A percentile compares a stretch with the other conserved stretches of the same genome.
These are phyloP conservation scores for Agrotis segetum DNA, from an alignment of 2,888 invertebrate genomes.

Conservation along the genomic window DNA sequence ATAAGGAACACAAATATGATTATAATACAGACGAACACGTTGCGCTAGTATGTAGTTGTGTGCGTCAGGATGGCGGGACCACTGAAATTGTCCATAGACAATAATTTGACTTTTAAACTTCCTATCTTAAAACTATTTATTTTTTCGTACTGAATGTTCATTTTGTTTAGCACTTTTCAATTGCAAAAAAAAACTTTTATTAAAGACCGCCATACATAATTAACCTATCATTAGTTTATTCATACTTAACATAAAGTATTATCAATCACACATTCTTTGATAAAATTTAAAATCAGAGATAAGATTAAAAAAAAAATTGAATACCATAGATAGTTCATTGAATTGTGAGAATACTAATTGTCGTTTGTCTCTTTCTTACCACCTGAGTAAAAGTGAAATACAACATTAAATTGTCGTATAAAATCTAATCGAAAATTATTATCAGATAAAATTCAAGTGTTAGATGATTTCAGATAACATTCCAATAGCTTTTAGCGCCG, in stretches of 20 bases:
- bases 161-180: too few species aligned
- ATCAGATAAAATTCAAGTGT: conserved; percentile 33
- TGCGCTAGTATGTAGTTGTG: not conserved
- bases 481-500: conserved; percentile 9
- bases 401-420: not conserved
- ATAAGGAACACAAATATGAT: conserved; percentile 30
- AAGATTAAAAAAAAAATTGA: conserved; percentile 18
- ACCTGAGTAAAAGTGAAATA: not conserved
- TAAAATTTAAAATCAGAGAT: conserved; percentile 24
- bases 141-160: not conserved
- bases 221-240: conserved; percentile 6
- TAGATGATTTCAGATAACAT: conserved; percentile 18
- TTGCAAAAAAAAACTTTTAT: too few species aligned
- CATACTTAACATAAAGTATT: not conserved
- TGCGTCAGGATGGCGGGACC: not conserved
- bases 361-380: conserved; percentile 9
- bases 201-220: not conserved
- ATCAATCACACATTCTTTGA: conserved; percentile 16
- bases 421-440: not conserved
- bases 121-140: too few species aligned
- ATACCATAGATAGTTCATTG: conserved; percentile 4
- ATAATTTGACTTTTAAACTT: too few species aligned
- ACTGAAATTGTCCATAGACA: not conserved
- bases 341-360: conserved; percentile 7
- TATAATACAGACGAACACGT: not conserved